phyloP scores from a whole-genome alignment of 2,888 invertebrate genomes.

The Acanthoscelides obtectus region DNA sequence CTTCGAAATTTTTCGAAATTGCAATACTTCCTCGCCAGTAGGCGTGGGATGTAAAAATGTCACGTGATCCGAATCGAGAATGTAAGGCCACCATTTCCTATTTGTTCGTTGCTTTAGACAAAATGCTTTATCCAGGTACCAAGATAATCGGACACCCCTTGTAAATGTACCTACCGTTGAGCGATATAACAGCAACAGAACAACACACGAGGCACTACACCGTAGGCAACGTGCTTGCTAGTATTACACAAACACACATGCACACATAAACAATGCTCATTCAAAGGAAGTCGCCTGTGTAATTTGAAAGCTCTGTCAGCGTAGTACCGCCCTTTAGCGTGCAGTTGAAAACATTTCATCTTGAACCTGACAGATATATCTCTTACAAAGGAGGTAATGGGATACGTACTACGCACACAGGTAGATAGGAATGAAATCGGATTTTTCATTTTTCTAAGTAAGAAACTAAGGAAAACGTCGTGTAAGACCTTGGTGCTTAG shows the following conservation, averaged over 20 bases:
- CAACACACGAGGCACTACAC: background rate
- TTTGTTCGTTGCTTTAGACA: too few relatives aligned
- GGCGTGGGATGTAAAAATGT: too few relatives aligned
- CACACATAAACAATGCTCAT: slow-evolving; percentile 21
- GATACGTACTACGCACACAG: background rate
- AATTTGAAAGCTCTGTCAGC: slow-evolving; percentile 19
- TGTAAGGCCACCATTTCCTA: too few relatives aligned
- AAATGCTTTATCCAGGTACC: too few relatives aligned
- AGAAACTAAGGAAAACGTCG: too few relatives aligned
- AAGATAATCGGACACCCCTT: background rate
- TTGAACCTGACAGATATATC: slow-evolving; percentile 20
- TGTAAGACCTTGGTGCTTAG: too few relatives aligned
- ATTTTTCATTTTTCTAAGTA: too few relatives aligned
- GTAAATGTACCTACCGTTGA: background rate
- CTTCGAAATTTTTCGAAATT: too few relatives aligned
- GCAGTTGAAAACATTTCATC: slow-evolving; percentile 21
- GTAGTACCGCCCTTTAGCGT: slow-evolving; percentile 10
- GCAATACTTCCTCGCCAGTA: too few relatives aligned
- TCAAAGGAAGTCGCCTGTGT: slow-evolving; percentile 25
- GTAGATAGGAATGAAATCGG: background rate
- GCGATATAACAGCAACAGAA: background rate
- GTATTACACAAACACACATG: background rate
- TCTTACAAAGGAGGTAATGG: background rate
- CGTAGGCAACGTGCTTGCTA: background rate
- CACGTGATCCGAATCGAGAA: too few relatives aligned